A percentile compares a stretch with the other conserved stretches of the same genome.
Evolutionary conservation across 2,888 invertebrate genomes (phyloP).

Genomic region (Protodeltote pygarga): DNA sequence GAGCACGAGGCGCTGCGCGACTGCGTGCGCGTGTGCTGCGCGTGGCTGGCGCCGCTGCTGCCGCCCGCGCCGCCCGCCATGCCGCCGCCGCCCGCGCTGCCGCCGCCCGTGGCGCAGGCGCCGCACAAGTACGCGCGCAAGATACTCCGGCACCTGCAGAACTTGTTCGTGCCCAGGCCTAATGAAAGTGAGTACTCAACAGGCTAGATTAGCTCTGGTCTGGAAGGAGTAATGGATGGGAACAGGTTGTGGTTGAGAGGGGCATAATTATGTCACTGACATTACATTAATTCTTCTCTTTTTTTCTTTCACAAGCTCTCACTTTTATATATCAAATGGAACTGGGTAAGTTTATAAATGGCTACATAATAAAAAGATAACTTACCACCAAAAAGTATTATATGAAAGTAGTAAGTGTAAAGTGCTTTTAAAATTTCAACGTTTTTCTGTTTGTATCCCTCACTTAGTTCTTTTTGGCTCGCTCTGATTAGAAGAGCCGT

Average conservation of each 20-base stretch:
- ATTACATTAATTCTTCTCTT: slow-evolving; percentile 18
- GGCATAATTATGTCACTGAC: neutral
- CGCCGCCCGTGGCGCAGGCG: slow-evolving; percentile 94
- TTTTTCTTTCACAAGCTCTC: slow-evolving; percentile 92
- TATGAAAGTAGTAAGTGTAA: too few relatives aligned
- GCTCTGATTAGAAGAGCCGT: too few relatives aligned
- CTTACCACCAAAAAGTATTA: too few relatives aligned
- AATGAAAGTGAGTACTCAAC: slow-evolving; percentile 92
- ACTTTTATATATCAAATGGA: slow-evolving; percentile 95
- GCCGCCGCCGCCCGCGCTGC: slow-evolving; percentile 94
- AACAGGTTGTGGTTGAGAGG: too few relatives aligned
- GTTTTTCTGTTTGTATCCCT: too few relatives aligned
- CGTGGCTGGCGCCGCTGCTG: slow-evolving; percentile 96
- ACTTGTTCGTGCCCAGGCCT: slow-evolving; percentile 96
- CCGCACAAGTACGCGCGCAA: slow-evolving; percentile 96
- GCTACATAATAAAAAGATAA: neutral
- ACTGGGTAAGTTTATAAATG: slow-evolving; percentile 89
- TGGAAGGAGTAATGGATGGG: neutral
- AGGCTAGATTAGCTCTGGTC: neutral
- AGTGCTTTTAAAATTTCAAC: too few relatives aligned
- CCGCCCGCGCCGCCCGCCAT: slow-evolving; percentile 95
- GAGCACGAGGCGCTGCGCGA: slow-evolving; percentile 98
- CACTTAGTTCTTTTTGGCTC: too few relatives aligned
- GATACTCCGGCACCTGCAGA: slow-evolving; percentile 97
- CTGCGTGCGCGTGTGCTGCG: slow-evolving; percentile 98